A percentile compares a stretch with the other conserved stretches of the same genome.
These are phyloP conservation scores for Chelonoidis abingdonii DNA, from an alignment of 2,113 vertebrate genomes.

Conservation along the genomic window DNA sequence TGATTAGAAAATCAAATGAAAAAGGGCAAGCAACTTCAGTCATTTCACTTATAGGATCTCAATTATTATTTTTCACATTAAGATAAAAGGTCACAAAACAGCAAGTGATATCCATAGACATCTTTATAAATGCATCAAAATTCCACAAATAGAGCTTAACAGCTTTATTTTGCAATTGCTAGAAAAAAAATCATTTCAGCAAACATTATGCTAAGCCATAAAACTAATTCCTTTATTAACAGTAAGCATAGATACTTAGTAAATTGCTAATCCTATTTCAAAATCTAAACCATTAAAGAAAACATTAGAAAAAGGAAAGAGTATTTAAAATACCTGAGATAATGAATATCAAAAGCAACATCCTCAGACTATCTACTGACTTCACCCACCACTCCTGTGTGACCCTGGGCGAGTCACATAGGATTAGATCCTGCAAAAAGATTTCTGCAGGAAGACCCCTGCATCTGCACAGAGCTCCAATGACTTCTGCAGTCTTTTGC, in stretches of 20 bases:
- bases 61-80: neutral
- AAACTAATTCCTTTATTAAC: neutral
- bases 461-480: neutral
- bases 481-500: neutral
- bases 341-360: neutral
- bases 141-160: neutral
- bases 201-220: neutral
- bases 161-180: neutral
- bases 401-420: neutral
- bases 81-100: neutral
- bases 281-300: neutral
- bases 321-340: rapidly evolving
- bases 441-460: neutral
- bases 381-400: neutral
- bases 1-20: neutral
- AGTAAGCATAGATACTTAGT: neutral
- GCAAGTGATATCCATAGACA: neutral
- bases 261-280: neutral
- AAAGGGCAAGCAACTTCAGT: neutral
- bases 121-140: neutral
- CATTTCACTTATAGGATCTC: neutral
- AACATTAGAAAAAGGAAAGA: neutral
- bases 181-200: neutral
- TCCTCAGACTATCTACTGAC: rapidly evolving
- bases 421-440: rapidly evolving